Base-by-base conservation (phyloP, 2,113 vertebrate genomes). In the Cyprinodon brontotheroides region DNA sequence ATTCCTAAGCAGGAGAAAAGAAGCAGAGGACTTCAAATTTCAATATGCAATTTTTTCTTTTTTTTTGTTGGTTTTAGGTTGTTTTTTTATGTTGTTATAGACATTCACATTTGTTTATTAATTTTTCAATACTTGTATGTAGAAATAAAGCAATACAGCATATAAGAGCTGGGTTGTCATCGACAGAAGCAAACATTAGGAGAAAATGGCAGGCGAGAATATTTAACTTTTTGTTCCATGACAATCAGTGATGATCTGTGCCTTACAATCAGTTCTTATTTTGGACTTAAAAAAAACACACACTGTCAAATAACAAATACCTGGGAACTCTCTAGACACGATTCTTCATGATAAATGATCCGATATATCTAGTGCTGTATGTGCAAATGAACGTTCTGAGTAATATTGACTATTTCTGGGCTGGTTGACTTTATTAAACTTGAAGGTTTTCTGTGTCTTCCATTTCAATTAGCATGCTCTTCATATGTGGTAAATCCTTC, bases 231-330 rank as follows among this genome's bases (percentile, higher is more conserved):
- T 76, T 11, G 47, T 68, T 79, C 81, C 72, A 66, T 70, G 87
- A 90, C 89, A 92, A 92, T 92, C 90, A 5, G 6, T 50, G 48
- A 45, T 47, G 38, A 66, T 77, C n/a, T 80, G 17, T 74, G 15
- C 65, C 60, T 77, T 22, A 74, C 13, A 12, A 39, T 48, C 13
- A 66, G 22, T 3, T 41, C 11, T 83, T 76, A 70, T 7, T 6
- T 67, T 10, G 4, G 2, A 2, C 45, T 40, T 61, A 4, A 4
- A 61, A 78, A 47, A 39, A 64, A 75, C 80, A 80, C n/a, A 37
- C n/a, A 37, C 36, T 20, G 50, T 74, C 50, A 45, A 40, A 43
- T 68, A 47, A 40, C 7, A 71, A 70, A 43, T 68, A 48, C 64
- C 63, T 69, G 38, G 60, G 64, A 74, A 74, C 62, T 3, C 37